Conservation (phyloP, 1,140 invertebrate genomes). For the Drosophila micromelanica region DNA sequence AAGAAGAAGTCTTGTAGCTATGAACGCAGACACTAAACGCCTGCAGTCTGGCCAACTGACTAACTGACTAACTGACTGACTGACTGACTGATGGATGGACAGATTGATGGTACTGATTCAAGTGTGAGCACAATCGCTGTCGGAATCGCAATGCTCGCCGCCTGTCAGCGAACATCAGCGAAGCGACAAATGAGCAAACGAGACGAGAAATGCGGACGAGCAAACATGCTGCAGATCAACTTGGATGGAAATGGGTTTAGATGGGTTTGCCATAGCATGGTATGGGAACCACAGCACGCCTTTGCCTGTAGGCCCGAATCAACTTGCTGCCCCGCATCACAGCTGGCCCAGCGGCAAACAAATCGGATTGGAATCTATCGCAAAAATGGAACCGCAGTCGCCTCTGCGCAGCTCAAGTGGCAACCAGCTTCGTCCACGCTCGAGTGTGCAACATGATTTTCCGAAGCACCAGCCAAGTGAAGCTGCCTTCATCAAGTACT, state of each 20-base stretch:
- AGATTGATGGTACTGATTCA: constrained; percentile 48
- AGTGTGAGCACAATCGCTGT: constrained; percentile 41
- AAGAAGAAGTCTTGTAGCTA: constrained; percentile 37
- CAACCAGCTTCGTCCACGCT: constrained; percentile 49
- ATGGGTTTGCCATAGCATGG: constrained; percentile 4
- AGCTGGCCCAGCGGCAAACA: neutral
- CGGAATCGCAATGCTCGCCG: constrained; percentile 32
- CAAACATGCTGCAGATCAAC: constrained; percentile 52
- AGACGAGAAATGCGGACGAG: constrained; percentile 48
- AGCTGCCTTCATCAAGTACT: constrained; percentile 18
- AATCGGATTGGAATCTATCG: constrained; percentile 49
- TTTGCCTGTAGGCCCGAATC: constrained; percentile 20
- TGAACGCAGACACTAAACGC: constrained; percentile 41
- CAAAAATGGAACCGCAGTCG: constrained; percentile 63
- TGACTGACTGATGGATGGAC: constrained; percentile 28
- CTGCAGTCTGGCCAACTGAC: constrained; percentile 9
- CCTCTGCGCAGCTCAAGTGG: constrained; percentile 41
- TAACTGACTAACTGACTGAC: neutral
- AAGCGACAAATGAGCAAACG: constrained; percentile 75
- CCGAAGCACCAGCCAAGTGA: constrained; percentile 11
- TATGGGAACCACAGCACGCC: constrained; percentile 39
- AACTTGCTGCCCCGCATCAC: neutral
- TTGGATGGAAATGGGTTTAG: constrained; percentile 42
- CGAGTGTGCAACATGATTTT: constrained; percentile 74
- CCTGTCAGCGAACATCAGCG: constrained; percentile 56